Base-by-base conservation (phyloP, 2,888 invertebrate genomes). In the Bombyx huttoni region DNA sequence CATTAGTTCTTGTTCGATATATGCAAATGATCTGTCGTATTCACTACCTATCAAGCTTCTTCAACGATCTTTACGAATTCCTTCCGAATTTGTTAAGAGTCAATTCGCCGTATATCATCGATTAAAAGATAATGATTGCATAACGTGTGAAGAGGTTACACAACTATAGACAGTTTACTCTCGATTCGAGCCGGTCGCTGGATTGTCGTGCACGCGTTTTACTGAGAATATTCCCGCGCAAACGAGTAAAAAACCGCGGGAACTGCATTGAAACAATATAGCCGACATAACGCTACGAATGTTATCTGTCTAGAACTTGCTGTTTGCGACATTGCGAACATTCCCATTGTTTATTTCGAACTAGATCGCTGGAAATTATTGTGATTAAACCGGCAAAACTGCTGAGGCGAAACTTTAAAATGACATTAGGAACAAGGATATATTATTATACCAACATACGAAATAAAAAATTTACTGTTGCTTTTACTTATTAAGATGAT, bases 201-300 rank as follows among this genome's bases (percentile, higher is more conserved):
- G 87, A 86, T 85, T n/a, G n/a, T n/a, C 73, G 77, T 79, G 78
- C 83, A 81, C 79, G 84, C 81, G 84, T 76, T 75, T 75, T 75
- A 75, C 79, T 87, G 88, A 75, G 89, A 89, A 87, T 75, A 74
- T 89, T 89, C 88, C 86, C 89, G 87, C 87, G 86, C 75, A 76
- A 76, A 69, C 68, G 56, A 61, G 67, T 73, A 81, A 87, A 89
- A 89, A 88, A 86, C 79, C 88, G 87, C 87, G 88, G 86, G 89
- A 89, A 85, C 80, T 64, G 58, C 67, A 61, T 68, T 68, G 59
- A 70, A 75, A 81, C 81, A 84, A 87, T 83, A 79, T 80, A 78
- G 78, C 80, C 82, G 79, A 83, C 84, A 85, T 87, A 83, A 83
- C 80, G 78, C 79, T 78, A 77, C 80, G 67, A 82, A 86, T 84